These are phyloP conservation scores for Ctenoplectra terminalis DNA, from an alignment of 1,140 invertebrate genomes.

Conservation along the genomic window DNA sequence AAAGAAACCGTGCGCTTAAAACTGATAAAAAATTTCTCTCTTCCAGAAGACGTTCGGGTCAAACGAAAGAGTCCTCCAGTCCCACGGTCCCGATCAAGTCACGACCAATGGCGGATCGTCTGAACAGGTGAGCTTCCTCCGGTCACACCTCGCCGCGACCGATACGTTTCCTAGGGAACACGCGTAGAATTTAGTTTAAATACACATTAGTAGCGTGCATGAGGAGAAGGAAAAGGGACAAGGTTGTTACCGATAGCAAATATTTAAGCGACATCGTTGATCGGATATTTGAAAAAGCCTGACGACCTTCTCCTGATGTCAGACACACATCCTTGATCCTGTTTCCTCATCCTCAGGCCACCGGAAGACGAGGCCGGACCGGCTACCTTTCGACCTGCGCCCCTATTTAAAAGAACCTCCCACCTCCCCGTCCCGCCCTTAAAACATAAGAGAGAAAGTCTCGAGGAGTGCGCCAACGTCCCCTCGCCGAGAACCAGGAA, in stretches of 20 bases:
- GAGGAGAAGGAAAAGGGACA: conserved; percentile 72
- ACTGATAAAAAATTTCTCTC: neutral
- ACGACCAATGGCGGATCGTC: conserved; percentile 61
- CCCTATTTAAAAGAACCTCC: conserved; percentile 33
- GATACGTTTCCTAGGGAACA: neutral
- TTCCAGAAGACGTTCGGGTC: conserved; percentile 63
- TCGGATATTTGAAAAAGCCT: conserved; percentile 18
- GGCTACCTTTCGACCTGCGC: conserved; percentile 30
- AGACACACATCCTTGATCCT: conserved; percentile 66
- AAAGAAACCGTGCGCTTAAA: no score
- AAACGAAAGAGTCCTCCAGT: conserved; percentile 41
- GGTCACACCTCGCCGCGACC: neutral
- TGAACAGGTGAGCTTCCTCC: conserved; percentile 68
- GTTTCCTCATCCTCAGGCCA: conserved; percentile 72
- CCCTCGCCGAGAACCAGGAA: neutral
- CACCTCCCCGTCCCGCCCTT: conserved; percentile 36
- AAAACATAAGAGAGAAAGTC: conserved; percentile 21
- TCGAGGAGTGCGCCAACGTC: neutral
- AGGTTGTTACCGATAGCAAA: conserved; percentile 21
- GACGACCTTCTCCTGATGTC: conserved; percentile 69
- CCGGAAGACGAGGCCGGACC: conserved; percentile 57
- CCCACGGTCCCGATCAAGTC: conserved; percentile 64
- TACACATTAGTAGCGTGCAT: conserved; percentile 40
- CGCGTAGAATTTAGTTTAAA: neutral
- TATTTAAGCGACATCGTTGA: neutral